A percentile compares a stretch with the other conserved stretches of the same genome.
phyloP scores from a whole-genome alignment of 2,888 invertebrate species.

The Vandiemenella viatica region DNA sequence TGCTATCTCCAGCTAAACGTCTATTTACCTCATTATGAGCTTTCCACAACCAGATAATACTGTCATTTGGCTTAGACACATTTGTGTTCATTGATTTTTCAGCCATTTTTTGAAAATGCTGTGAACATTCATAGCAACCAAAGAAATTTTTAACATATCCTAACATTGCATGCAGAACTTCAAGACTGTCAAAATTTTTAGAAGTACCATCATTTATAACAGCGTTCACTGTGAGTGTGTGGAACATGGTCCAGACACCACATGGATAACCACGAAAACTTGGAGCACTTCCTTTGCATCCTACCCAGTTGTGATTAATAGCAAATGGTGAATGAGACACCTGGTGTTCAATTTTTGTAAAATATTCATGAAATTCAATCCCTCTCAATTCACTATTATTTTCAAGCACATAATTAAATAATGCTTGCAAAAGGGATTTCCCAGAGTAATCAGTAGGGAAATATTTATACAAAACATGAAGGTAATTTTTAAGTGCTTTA shows the following conservation, averaged over 20 bases:
- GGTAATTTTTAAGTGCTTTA: constrained; percentile 54
- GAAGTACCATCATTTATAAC: constrained; percentile 25
- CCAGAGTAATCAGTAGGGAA: constrained; percentile 65
- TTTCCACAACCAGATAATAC: constrained; percentile 84
- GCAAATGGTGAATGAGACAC: constrained; percentile 29
- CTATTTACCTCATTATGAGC: constrained; percentile 88
- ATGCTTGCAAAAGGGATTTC: constrained; percentile 43
- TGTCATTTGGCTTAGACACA: constrained; percentile 54
- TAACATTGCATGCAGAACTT: constrained; percentile 66
- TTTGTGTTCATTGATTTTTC: constrained; percentile 48
- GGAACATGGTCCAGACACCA: constrained; percentile 89
- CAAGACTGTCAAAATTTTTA: constrained; percentile 27
- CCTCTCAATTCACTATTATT: constrained; percentile 38
- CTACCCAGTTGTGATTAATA: constrained; percentile 42
- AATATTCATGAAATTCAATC: constrained; percentile 39
- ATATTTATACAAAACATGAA: constrained; percentile 53
- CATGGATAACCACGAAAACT: constrained; percentile 80
- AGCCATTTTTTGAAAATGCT: constrained; percentile 83
- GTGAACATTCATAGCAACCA: constrained; percentile 78
- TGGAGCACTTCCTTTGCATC: constrained; percentile 65
- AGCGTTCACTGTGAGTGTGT: constrained; percentile 73
- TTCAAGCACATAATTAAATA: constrained; percentile 37
- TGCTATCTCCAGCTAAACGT: constrained; percentile 66
- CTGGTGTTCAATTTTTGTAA: constrained; percentile 36
- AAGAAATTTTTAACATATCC: constrained; percentile 86